Conservation (phyloP, 1,140 invertebrate species). For the Oreohelix idahoensis region DNA sequence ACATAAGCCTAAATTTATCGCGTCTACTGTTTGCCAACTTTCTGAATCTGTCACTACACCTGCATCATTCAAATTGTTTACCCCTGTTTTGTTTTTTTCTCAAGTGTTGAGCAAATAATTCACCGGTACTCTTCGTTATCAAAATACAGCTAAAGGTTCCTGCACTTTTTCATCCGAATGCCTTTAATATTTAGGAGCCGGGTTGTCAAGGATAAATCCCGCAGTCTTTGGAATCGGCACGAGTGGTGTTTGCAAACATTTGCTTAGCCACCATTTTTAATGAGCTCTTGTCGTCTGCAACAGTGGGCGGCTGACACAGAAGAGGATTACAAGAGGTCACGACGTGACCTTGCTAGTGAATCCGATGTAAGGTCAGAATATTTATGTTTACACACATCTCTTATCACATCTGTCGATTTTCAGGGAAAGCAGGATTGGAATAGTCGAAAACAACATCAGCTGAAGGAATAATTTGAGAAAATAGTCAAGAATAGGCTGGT, state of each 20-base stretch:
- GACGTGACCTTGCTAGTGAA: background rate
- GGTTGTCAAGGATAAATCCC: background rate
- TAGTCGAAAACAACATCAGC: no score
- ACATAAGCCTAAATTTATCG: no score
- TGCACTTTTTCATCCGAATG: no score
- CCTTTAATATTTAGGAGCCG: no score
- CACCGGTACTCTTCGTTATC: background rate
- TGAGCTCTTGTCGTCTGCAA: background rate
- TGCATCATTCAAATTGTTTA: no score
- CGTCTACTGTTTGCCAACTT: no score
- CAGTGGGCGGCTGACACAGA: background rate
- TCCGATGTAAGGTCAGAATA: background rate
- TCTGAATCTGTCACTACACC: no score
- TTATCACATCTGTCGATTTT: background rate
- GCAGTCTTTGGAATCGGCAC: background rate
- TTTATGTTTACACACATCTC: background rate
- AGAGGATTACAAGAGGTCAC: conserved; percentile 1
- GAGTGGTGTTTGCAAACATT: conserved; percentile 8
- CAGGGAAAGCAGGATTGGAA: no score
- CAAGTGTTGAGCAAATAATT: no score
- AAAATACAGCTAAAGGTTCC: background rate
- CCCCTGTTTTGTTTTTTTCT: no score
- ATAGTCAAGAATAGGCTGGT: no score
- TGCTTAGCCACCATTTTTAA: conserved; percentile 9
- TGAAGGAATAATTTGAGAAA: no score